phyloP scores from a whole-genome alignment of 2,797 vertebrate genomes.

The Tangara arthus region DNA sequence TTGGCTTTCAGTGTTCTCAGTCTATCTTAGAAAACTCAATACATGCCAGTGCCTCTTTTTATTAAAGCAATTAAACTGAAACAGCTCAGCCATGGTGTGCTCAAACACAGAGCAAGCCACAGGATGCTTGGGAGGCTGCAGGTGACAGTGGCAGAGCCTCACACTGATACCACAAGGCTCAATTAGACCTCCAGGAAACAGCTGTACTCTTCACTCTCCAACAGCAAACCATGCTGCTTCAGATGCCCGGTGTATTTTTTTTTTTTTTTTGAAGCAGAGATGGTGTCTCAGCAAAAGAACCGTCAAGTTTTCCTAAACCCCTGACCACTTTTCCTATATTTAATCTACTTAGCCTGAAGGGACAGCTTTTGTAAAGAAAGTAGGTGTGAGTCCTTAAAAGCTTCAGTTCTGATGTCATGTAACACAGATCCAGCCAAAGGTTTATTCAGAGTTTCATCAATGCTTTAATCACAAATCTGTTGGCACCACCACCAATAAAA shows the following conservation, averaged over 20 bases:
- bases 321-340: background rate
- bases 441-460: background rate
- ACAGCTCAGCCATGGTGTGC: background rate
- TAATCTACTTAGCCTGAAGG: background rate
- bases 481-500: background rate
- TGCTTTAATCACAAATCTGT: background rate
- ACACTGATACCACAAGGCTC: background rate
- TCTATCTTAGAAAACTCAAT: background rate
- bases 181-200: background rate
- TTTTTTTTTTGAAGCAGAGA: background rate
- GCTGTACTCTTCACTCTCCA: background rate
- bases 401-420: background rate
- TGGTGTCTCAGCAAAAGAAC: background rate
- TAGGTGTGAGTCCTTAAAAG: background rate
- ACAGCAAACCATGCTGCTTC: background rate
- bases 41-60: rapidly evolving
- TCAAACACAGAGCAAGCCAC: background rate
- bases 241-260: background rate
- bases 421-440: background rate
- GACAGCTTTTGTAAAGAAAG: background rate
- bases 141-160: background rate
- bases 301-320: background rate
- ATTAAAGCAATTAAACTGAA: background rate
- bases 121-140: rapidly evolving
- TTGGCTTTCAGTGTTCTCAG: background rate